Conservation (phyloP, 2,113 vertebrate species). For the Enhydra lutris region DNA sequence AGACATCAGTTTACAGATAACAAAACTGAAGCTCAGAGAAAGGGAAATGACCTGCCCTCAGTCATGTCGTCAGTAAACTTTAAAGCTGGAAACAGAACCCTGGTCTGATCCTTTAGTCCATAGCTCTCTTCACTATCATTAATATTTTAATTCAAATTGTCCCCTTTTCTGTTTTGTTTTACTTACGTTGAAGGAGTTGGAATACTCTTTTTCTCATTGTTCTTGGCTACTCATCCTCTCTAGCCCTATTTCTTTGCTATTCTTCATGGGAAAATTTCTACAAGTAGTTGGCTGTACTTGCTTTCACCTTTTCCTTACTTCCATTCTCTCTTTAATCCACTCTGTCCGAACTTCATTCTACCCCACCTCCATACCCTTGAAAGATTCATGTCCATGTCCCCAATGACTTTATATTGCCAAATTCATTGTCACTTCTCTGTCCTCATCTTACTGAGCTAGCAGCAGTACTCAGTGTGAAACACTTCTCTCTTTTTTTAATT, state of each 20-base stretch:
- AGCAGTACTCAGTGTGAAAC: neutral
- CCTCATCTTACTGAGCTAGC: neutral
- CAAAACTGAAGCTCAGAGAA: neutral
- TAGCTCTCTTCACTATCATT: neutral
- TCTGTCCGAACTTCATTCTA: neutral
- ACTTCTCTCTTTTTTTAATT: neutral
- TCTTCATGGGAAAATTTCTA: neutral
- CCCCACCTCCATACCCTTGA: neutral
- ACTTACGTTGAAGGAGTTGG: neutral
- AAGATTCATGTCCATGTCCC: neutral
- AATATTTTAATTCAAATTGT: neutral
- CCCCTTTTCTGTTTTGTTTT: neutral
- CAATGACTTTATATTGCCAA: neutral
- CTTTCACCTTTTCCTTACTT: neutral
- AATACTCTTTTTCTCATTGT: neutral
- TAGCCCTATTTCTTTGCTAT: neutral
- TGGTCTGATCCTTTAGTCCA: neutral
- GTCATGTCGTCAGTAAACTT: neutral
- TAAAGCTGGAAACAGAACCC: neutral
- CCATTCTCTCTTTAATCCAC: neutral
- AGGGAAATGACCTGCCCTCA: neutral
- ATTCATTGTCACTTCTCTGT: neutral
- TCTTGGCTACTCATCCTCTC: neutral
- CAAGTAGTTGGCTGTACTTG: neutral
- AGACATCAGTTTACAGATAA: neutral